Percentiles rank a stretch among this genome's conserved stretches.
Evolutionary conservation across 2,113 vertebrate genomes (phyloP).

Genomic region (Xerus inauris): DNA sequence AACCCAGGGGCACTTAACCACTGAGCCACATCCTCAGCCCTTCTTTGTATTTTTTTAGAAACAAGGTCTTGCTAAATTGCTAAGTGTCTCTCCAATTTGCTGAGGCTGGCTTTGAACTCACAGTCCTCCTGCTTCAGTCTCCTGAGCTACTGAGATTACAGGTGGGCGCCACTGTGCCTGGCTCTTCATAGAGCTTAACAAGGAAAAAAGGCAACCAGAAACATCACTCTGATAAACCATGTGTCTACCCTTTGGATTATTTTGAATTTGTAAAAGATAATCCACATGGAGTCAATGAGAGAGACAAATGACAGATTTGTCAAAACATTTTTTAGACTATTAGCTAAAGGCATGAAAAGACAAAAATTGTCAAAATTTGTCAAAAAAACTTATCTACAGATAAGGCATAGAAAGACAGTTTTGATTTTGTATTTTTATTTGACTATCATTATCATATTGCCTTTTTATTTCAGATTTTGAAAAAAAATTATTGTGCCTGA

Average conservation of each 20-base stretch:
- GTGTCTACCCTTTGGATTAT: neutral
- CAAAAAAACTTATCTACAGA: too few relatives aligned
- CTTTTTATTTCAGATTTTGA: slow-evolving; percentile 45
- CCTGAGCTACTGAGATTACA: too few relatives aligned
- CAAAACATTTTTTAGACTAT: neutral
- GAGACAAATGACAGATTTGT: neutral
- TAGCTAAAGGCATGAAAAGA: neutral
- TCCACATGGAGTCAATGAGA: neutral
- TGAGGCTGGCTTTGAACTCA: too few relatives aligned
- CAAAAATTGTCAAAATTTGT: too few relatives aligned
- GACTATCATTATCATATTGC: neutral
- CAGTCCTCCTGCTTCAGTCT: too few relatives aligned
- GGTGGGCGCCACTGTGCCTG: too few relatives aligned
- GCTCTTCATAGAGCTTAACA: neutral
- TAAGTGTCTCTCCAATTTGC: too few relatives aligned
- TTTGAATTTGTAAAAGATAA: neutral
- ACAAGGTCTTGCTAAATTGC: too few relatives aligned
- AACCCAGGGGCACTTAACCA: too few relatives aligned
- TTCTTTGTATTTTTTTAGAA: too few relatives aligned
- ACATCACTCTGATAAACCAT: neutral
- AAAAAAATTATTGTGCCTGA: neutral
- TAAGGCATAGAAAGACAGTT: neutral
- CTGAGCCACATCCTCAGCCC: too few relatives aligned
- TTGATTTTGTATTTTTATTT: neutral
- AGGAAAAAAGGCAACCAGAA: neutral